Evolutionary conservation across 1,140 invertebrate species (phyloP), one percentile per base, ranked within the genome.

Genomic region (Bombyx mandarina): DNA sequence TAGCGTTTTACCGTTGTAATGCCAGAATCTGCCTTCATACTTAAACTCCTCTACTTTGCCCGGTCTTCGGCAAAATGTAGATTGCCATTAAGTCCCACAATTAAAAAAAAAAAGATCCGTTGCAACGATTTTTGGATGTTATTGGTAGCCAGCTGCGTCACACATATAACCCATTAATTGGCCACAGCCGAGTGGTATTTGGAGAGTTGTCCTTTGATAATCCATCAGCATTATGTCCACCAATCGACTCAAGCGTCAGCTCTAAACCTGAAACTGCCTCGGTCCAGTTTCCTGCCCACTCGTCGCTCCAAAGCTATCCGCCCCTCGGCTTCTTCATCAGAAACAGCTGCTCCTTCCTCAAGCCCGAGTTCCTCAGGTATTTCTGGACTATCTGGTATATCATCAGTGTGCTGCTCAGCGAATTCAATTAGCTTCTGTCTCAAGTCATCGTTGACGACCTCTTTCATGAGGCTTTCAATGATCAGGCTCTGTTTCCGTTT

Each of bases 401-500:
- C 49, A 26, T 57, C 46, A 12, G 57, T 46, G 8, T 46, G 46
- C 52, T 52, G 52, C 42, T 60, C 12, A 8, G 35, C 48, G 42
- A 50, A 57, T 43, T 45, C 56, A 52, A 65, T 26, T 55, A 61
- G 53, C 51, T 65, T 59, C 6, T 65, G 61, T 35, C 54, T 65
- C 43, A 63, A 18, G 48, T 71, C 63, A 45, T 79, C 69, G 43
- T 77, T 67, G 2, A 78, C 68, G 3, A 75, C 68, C 58, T 79
- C 74, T 60, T 75, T 70, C 10, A 79, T 62, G 1, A 82, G 52
- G 9, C 72, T 71, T 60, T 79, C 63, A 43, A 76, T 69, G 3
- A 81, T 68, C 7, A 77, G 63, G 10, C 80, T 86, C 49, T 84
- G 74, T 57, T 60, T 65, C 22, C 58, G 58, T 56, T 61, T 52